Percentiles rank a stretch among this genome's conserved stretches.
Conservation (phyloP, 2,888 invertebrate species). For the Pristionchus arcanus region DNA sequence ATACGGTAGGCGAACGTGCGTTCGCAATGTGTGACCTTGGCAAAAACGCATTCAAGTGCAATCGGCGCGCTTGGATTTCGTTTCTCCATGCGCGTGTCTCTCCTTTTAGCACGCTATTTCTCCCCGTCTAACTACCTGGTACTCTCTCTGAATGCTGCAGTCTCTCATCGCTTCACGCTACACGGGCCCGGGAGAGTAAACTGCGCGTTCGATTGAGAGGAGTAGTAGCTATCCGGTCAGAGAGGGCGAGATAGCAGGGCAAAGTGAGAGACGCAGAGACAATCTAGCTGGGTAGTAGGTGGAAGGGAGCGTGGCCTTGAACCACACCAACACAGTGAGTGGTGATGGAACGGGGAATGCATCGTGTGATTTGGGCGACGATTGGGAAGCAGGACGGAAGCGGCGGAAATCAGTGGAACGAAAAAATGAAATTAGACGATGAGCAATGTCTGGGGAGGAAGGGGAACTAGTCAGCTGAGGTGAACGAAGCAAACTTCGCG, state of each 20-base stretch:
- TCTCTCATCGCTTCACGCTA: conserved; percentile 36
- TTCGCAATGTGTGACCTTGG: background rate
- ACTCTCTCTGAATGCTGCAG: background rate
- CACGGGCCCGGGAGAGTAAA: background rate
- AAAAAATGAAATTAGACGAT: background rate
- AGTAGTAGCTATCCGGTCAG: no score
- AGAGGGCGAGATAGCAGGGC: background rate
- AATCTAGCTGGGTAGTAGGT: background rate
- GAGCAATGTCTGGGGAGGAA: conserved; percentile 6
- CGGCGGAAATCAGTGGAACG: background rate
- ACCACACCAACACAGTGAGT: background rate
- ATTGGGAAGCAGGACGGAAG: background rate
- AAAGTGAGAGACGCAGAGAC: background rate
- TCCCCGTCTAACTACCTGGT: background rate
- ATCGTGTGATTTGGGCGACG: background rate
- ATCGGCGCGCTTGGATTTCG: background rate
- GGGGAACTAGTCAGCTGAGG: conserved; percentile 1
- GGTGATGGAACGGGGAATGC: background rate
- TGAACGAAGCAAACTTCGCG: background rate
- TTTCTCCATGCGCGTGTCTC: background rate
- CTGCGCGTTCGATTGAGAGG: conserved; percentile 22
- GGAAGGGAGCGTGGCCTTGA: background rate
- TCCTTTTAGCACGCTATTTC: background rate
- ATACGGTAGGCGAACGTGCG: background rate
- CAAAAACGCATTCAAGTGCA: conserved; percentile 42